Conservation (phyloP, 2,888 invertebrate genomes). For the Meganola albula region DNA sequence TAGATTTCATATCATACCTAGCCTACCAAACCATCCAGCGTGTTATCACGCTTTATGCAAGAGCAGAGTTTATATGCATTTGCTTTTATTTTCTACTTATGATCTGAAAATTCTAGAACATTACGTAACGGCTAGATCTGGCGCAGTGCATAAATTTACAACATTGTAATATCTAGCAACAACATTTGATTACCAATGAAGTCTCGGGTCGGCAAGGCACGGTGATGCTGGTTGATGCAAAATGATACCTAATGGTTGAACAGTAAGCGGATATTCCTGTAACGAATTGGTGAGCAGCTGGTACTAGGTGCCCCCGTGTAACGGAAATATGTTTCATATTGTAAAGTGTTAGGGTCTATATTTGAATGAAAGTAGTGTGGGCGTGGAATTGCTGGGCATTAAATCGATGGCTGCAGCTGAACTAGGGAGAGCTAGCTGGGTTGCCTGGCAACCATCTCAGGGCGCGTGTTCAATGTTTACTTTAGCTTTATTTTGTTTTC, state of each 20-base stretch:
- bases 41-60: too few relatives aligned
- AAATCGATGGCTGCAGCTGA: conserved; percentile 28
- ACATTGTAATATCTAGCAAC: conserved; percentile 19
- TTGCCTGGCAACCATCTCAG: conserved; percentile 24
- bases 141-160: conserved; percentile 15
- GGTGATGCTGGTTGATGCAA: conserved; percentile 4
- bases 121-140: conserved; percentile 12
- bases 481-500: too few relatives aligned
- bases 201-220: conserved; percentile 7
- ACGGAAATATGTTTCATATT: conserved; percentile 5
- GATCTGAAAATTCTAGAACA: conserved; percentile 12
- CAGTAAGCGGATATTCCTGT: conserved; percentile 15
- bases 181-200: conserved; percentile 16
- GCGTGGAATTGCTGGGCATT: conserved; percentile 9
- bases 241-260: conserved; percentile 10
- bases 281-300: conserved; percentile 3
- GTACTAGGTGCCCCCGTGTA: conserved; percentile 3
- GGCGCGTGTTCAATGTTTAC: conserved; percentile 23
- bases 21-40: too few relatives aligned
- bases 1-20: too few relatives aligned
- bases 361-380: conserved; percentile 6
- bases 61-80: too few relatives aligned
- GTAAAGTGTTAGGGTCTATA: conserved; percentile 2
- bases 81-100: too few relatives aligned
- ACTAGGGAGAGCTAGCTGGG: conserved; percentile 24